Conservation (phyloP, 2,888 invertebrate genomes). For the Galerucella pusilla region DNA sequence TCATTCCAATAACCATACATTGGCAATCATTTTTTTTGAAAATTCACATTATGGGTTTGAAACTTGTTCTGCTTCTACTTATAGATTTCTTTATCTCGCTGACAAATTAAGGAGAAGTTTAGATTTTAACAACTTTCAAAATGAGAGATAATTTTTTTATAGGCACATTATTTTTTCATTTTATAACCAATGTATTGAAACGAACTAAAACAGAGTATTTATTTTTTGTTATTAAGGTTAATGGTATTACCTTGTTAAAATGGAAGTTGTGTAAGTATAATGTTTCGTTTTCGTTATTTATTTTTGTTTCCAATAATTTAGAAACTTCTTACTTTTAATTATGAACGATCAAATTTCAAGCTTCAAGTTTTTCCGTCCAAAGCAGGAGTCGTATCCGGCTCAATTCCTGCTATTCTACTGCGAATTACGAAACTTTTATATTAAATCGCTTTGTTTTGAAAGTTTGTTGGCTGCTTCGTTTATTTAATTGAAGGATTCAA, state of each 20-base stretch:
- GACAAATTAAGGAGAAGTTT: too few relatives aligned
- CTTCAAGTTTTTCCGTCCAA: conserved; percentile 6
- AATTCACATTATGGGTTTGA: too few relatives aligned
- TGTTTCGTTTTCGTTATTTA: neutral
- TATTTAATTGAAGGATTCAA: neutral
- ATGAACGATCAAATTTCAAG: conserved; percentile 12
- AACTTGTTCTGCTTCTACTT: too few relatives aligned
- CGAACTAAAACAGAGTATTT: too few relatives aligned
- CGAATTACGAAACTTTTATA: conserved; percentile 15
- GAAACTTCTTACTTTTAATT: conserved; percentile 13
- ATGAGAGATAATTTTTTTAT: too few relatives aligned
- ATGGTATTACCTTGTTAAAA: neutral
- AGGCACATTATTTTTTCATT: too few relatives aligned
- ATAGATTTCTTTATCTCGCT: too few relatives aligned
- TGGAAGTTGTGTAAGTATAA: neutral
- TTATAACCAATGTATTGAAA: too few relatives aligned
- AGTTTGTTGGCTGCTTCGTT: neutral
- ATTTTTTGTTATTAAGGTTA: too few relatives aligned
- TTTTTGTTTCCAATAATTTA: conserved; percentile 5
- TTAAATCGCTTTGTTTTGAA: conserved; percentile 9
- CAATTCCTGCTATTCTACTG: neutral
- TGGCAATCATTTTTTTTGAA: too few relatives aligned
- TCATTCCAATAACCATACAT: too few relatives aligned
- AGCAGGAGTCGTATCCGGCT: neutral
- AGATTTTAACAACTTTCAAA: too few relatives aligned